Conservation (phyloP, 1,140 invertebrate species). For the roundworm (Caenorhabditis elegans) region WBcel235 BX284606.5:4685501-4686000, state of each 20-base stretch:
- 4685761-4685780: slow-evolving; percentile 6
- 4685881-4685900: slow-evolving; percentile 13
- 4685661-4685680: background rate
- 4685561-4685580: slow-evolving; percentile 7
- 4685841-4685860: background rate
- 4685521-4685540: background rate
- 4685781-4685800: background rate
- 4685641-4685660: slow-evolving; percentile 1
- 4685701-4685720: background rate
- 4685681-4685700: too few species aligned
- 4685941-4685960: background rate
- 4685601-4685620: background rate
- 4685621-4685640: background rate
- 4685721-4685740: background rate
- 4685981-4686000: background rate
- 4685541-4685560: slow-evolving; percentile 15
- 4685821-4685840: background rate
- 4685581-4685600: background rate
- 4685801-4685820: background rate
- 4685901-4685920: background rate
- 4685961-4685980: background rate
- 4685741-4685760: background rate
- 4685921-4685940: slow-evolving; percentile 15
- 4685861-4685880: background rate
- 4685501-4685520: slow-evolving; percentile 8